Percentiles rank a stretch among this genome's conserved stretches.
phyloP scores from a whole-genome alignment of 2,888 invertebrate genomes.

The Cremastobaeus sp. region DNA sequence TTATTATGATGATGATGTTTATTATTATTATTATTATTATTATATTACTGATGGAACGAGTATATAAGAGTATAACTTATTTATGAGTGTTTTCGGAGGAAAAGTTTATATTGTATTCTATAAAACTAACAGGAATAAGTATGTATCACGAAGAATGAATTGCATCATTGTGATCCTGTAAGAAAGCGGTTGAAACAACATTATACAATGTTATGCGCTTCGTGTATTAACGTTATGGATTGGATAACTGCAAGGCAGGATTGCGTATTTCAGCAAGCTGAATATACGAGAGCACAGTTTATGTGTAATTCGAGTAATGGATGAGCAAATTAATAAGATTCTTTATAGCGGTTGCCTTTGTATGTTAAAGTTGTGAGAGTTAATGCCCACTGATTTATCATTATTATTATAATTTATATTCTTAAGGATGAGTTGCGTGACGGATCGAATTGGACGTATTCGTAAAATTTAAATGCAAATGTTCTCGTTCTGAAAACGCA shows the following conservation, averaged over 20 bases:
- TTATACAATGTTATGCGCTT: conserved; percentile 41
- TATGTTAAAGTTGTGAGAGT: conserved; percentile 49
- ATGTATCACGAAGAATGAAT: conserved; percentile 16
- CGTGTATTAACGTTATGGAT: conserved; percentile 51
- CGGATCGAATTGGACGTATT: conserved; percentile 43
- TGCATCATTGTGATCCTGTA: conserved; percentile 23
- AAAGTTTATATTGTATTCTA: no score
- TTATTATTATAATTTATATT: conserved; percentile 59
- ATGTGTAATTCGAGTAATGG: conserved; percentile 52
- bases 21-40: no score
- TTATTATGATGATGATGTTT: no score
- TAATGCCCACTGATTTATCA: conserved; percentile 49
- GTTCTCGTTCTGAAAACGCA: conserved; percentile 27
- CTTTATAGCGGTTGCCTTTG: conserved; percentile 54
- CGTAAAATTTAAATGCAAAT: conserved; percentile 40
- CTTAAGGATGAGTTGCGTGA: conserved; percentile 52
- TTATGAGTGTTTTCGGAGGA: no score
- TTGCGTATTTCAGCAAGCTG: conserved; percentile 48
- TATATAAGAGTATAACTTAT: no score
- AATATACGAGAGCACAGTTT: conserved; percentile 52
- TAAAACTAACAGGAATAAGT: no score
- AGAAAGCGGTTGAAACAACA: conserved; percentile 36
- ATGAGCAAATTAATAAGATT: conserved; percentile 59
- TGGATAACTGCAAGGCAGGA: conserved; percentile 32
- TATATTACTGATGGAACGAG: no score